phyloP scores from a whole-genome alignment of 2,797 vertebrate genomes.

The Synanceia verrucosa region DNA sequence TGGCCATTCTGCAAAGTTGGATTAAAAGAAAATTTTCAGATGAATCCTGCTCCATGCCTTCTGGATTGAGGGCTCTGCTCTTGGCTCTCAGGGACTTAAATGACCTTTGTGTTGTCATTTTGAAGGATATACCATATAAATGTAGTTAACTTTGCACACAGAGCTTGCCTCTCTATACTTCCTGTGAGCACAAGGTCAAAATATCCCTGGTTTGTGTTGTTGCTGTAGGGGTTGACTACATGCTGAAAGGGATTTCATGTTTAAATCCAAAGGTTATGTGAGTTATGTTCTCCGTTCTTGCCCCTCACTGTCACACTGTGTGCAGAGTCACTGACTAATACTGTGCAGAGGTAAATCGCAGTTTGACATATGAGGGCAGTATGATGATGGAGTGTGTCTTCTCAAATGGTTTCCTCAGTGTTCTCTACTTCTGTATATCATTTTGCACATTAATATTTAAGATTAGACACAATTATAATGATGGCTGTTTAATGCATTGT shows the following conservation, averaged over 20 bases:
- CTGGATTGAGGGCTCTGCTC: not conserved
- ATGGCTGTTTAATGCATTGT: slow-evolving; percentile 30
- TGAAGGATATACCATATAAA: not conserved
- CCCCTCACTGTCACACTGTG: slow-evolving; percentile 24
- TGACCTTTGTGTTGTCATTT: not conserved
- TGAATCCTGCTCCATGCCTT: not conserved
- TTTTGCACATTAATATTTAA: slow-evolving; percentile 24
- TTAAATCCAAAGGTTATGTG: slow-evolving; percentile 47
- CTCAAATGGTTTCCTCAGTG: slow-evolving; percentile 9
- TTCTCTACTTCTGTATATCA: slow-evolving; percentile 2
- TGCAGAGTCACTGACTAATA: slow-evolving; percentile 26
- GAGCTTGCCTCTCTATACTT: not conserved
- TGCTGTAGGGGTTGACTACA: slow-evolving; percentile 1
- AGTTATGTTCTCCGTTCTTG: slow-evolving; percentile 30
- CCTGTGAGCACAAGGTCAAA: slow-evolving; percentile 4
- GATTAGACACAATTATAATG: slow-evolving; percentile 7
- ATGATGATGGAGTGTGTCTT: slow-evolving; percentile 8
- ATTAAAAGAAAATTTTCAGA: not conserved
- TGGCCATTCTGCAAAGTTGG: not conserved
- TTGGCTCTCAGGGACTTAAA: not conserved
- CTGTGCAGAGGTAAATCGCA: slow-evolving; percentile 25
- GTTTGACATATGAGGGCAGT: not conserved
- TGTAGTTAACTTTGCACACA: slow-evolving; percentile 1
- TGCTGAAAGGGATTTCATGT: slow-evolving; percentile 36
- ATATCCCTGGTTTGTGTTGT: slow-evolving; percentile 5